Evolutionary conservation across 2,113 vertebrate species (phyloP).

Genomic region (Myrmophylax atrothorax): DNA sequence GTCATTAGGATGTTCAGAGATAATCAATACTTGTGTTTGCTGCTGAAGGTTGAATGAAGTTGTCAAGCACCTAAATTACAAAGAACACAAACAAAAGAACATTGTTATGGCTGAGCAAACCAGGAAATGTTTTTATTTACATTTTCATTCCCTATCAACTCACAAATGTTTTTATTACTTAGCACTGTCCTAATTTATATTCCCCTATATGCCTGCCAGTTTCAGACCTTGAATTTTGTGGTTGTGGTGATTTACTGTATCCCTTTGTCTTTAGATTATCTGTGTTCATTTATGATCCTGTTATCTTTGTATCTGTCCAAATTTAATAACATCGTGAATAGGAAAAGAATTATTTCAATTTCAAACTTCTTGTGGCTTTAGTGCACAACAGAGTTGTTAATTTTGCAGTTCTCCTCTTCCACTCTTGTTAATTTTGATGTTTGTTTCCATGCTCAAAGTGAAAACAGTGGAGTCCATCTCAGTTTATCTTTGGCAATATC

Average conservation of each 20-base stretch:
- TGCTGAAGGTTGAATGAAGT: constrained; percentile 78
- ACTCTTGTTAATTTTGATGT: not conserved
- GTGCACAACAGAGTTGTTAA: not conserved
- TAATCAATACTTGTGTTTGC: constrained; percentile 77
- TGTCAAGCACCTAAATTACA: constrained; percentile 74
- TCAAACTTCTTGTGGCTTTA: not conserved
- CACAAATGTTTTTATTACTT: not conserved
- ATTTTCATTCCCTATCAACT: constrained; percentile 1
- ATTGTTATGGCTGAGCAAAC: not conserved
- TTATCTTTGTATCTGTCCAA: not conserved
- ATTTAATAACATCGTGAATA: not conserved
- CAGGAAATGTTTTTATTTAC: constrained; percentile 23
- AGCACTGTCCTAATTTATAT: not conserved
- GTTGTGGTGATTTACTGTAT: not conserved
- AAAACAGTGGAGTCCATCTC: fast-evolving
- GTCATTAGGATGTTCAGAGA: constrained; percentile 71
- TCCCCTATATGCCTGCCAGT: not conserved
- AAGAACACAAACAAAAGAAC: constrained; percentile 48
- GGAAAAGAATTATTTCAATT: not conserved
- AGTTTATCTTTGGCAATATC: not conserved
- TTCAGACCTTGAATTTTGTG: not conserved
- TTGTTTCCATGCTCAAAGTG: not conserved
- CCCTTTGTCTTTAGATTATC: not conserved
- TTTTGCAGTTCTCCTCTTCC: not conserved
- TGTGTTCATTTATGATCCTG: not conserved